A percentile compares a stretch with the other conserved stretches of the same genome.
Conservation (phyloP, 2,797 vertebrate species). For the Coendou prehensilis region DNA sequence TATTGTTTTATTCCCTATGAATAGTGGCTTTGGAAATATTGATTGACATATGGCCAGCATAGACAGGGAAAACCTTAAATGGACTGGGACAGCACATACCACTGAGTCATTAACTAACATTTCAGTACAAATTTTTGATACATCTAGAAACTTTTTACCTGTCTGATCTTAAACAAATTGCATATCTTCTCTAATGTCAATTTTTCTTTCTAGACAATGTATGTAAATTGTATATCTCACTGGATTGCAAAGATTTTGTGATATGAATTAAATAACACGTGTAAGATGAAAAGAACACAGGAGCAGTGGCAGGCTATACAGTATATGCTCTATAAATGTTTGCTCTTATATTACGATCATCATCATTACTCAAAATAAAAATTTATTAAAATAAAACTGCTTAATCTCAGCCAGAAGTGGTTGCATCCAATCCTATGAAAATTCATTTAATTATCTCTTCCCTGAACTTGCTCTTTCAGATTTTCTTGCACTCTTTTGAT, state of each 20-base stretch:
- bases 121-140: background rate
- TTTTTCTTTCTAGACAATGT: background rate
- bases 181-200: background rate
- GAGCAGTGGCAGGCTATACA: background rate
- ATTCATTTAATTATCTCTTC: conserved; percentile 8
- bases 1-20: background rate
- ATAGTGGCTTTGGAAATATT: background rate
- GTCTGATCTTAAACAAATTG: background rate
- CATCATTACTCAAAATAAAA: background rate
- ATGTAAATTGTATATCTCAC: background rate
- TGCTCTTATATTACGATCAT: background rate
- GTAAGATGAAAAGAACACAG: background rate
- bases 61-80: background rate
- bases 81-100: background rate
- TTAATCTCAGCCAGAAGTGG: background rate
- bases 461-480: background rate
- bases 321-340: background rate
- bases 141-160: background rate
- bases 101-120: background rate
- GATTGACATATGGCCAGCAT: background rate
- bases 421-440: background rate
- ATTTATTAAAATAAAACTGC: background rate
- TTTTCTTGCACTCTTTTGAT: background rate
- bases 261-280: background rate
- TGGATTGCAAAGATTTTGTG: background rate